Evolutionary conservation across 2,113 vertebrate genomes (phyloP).

Genomic region (Bagarius yarrelli): DNA sequence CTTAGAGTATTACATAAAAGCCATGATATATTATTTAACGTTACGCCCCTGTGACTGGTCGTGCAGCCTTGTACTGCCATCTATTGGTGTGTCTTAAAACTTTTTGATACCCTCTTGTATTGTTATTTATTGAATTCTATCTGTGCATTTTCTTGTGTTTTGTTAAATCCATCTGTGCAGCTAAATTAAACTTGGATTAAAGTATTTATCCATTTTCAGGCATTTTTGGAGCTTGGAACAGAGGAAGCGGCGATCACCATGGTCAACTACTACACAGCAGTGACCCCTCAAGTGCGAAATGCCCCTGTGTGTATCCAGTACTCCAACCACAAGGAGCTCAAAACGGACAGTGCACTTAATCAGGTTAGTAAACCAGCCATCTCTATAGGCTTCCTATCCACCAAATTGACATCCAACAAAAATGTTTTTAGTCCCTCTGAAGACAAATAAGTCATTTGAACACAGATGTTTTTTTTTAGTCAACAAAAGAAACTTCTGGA

Average conservation of each 20-base stretch:
- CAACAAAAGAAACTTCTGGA: background rate
- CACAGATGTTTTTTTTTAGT: background rate
- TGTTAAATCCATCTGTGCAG: too few species aligned
- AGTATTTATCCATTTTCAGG: conserved; percentile 69
- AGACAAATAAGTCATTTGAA: too few species aligned
- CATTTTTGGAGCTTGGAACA: conserved; percentile 94
- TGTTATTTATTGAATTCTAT: too few species aligned
- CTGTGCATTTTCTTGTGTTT: too few species aligned
- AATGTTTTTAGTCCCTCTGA: background rate
- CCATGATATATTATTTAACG: background rate
- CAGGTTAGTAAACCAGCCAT: conserved; percentile 61
- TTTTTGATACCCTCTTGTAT: too few species aligned
- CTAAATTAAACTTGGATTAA: too few species aligned
- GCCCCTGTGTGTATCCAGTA: conserved; percentile 92
- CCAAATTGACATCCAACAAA: background rate
- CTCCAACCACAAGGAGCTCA: conserved; percentile 98
- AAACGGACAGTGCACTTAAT: conserved; percentile 95
- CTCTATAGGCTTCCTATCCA: background rate
- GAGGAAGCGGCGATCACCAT: conserved; percentile 96
- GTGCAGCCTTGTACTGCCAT: too few species aligned
- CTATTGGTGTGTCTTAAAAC: too few species aligned
- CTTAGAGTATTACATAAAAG: background rate
- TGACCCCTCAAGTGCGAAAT: conserved; percentile 92
- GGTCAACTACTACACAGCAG: conserved; percentile 96
- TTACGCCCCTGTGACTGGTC: too few species aligned